Conservation (phyloP, 1,140 invertebrate species). For the Neodiprion virginianus region DNA sequence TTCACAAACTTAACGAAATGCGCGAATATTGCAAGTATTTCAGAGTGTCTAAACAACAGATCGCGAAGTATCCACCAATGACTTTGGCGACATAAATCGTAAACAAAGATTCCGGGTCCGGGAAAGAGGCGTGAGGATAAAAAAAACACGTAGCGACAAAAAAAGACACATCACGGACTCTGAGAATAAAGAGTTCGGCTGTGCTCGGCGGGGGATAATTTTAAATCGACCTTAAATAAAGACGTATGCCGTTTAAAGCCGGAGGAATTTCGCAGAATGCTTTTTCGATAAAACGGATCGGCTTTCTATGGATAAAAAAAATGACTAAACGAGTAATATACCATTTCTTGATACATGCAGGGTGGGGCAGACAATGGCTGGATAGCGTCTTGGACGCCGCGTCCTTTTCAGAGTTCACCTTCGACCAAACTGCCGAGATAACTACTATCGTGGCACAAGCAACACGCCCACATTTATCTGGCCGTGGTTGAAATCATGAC, state of each 20-base stretch:
- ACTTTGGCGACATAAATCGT: too few relatives aligned
- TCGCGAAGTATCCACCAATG: too few relatives aligned
- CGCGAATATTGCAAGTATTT: too few relatives aligned
- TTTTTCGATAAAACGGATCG: background rate
- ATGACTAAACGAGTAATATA: conserved; percentile 11
- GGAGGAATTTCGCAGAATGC: background rate
- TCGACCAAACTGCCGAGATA: background rate
- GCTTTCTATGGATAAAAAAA: too few relatives aligned
- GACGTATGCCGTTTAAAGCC: background rate
- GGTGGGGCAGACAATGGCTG: conserved; percentile 46
- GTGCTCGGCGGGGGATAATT: background rate
- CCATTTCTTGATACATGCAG: conserved; percentile 17
- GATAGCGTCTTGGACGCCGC: conserved; percentile 45
- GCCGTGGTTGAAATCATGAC: background rate
- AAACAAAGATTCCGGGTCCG: too few relatives aligned
- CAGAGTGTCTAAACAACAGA: too few relatives aligned
- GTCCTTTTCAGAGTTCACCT: conserved; percentile 24
- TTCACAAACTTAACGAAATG: too few relatives aligned
- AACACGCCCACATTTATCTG: background rate
- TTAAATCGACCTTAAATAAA: background rate
- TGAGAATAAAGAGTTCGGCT: background rate
- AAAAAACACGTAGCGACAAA: too few relatives aligned
- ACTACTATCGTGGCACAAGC: background rate
- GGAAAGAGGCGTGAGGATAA: too few relatives aligned
- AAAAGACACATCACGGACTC: too few relatives aligned